A percentile compares a stretch with the other conserved stretches of the same genome.
phyloP scores from a whole-genome alignment of 1,140 invertebrate genomes.

The Drosophila truncata region DNA sequence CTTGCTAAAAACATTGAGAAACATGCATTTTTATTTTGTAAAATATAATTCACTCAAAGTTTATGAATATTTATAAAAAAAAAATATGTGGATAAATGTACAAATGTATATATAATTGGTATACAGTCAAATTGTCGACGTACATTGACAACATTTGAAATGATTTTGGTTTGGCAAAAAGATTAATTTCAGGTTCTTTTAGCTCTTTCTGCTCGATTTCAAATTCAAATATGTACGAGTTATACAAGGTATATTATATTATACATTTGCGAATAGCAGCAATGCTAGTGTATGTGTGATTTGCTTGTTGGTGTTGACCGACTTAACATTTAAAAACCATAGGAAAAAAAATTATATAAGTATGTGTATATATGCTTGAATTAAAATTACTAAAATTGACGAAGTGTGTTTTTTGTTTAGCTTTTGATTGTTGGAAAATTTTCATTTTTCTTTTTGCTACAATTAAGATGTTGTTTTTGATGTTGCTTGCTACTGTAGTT shows the following conservation, averaged over 20 bases:
- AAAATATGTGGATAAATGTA: conserved; percentile 40
- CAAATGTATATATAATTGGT: conserved; percentile 55
- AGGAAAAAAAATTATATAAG: conserved; percentile 62
- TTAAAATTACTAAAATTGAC: conserved; percentile 85
- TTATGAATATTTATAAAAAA: conserved; percentile 44
- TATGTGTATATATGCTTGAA: conserved; percentile 68
- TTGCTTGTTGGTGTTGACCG: conserved; percentile 46
- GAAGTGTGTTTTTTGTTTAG: conserved; percentile 78
- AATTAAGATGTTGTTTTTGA: conserved; percentile 55
- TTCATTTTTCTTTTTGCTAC: conserved; percentile 49
- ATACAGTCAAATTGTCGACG: conserved; percentile 28
- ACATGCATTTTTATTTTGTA: conserved; percentile 77
- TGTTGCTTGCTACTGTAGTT: conserved; percentile 57
- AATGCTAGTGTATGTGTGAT: conserved; percentile 46
- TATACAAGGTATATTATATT: conserved; percentile 44
- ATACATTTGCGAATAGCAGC: conserved; percentile 36
- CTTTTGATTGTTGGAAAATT: conserved; percentile 47
- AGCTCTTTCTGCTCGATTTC: conserved; percentile 15
- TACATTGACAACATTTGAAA: conserved; percentile 37
- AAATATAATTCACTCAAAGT: conserved; percentile 78
- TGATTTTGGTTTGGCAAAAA: conserved; percentile 19
- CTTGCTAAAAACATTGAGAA: conserved; percentile 85
- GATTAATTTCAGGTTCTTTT: conserved; percentile 10
- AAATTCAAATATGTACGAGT: conserved; percentile 30
- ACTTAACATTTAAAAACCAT: conserved; percentile 76